Evolutionary conservation across 2,888 invertebrate species (phyloP).

Genomic region (Patella ulyssiponensis): DNA sequence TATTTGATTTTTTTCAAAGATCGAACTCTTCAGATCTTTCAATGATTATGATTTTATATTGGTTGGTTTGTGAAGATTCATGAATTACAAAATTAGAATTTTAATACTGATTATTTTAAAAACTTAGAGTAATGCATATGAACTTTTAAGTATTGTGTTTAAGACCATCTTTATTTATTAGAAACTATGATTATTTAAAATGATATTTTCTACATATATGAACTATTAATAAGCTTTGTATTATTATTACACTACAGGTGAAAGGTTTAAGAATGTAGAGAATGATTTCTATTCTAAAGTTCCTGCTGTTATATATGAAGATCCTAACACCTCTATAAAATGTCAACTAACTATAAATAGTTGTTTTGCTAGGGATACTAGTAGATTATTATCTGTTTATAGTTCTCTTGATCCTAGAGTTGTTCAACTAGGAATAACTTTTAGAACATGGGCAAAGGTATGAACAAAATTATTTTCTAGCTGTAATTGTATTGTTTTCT

Average conservation of each 20-base stretch:
- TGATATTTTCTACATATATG: too few relatives aligned
- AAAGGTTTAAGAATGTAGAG: conserved; percentile 58
- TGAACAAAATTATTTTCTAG: conserved; percentile 18
- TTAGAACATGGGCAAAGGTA: conserved; percentile 73
- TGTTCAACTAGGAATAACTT: conserved; percentile 70
- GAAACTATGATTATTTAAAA: too few relatives aligned
- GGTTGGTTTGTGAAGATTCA: too few relatives aligned
- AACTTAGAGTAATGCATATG: too few relatives aligned
- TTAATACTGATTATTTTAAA: too few relatives aligned
- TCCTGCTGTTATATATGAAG: conserved; percentile 67
- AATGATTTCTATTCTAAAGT: conserved; percentile 71
- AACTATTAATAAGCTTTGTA: too few relatives aligned
- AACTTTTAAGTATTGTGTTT: too few relatives aligned
- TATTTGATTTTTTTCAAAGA: too few relatives aligned
- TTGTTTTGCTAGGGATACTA: conserved; percentile 74
- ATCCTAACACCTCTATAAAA: conserved; percentile 51
- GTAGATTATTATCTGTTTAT: conserved; percentile 74
- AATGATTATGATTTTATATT: too few relatives aligned
- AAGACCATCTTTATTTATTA: too few relatives aligned
- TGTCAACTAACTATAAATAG: conserved; percentile 70
- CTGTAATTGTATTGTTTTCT: not conserved
- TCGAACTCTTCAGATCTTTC: too few relatives aligned
- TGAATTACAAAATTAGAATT: too few relatives aligned
- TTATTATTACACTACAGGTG: conserved; percentile 43
- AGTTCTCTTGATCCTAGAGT: conserved; percentile 74